Conservation (phyloP, 1,140 invertebrate species). For the Orussus abietinus region DNA sequence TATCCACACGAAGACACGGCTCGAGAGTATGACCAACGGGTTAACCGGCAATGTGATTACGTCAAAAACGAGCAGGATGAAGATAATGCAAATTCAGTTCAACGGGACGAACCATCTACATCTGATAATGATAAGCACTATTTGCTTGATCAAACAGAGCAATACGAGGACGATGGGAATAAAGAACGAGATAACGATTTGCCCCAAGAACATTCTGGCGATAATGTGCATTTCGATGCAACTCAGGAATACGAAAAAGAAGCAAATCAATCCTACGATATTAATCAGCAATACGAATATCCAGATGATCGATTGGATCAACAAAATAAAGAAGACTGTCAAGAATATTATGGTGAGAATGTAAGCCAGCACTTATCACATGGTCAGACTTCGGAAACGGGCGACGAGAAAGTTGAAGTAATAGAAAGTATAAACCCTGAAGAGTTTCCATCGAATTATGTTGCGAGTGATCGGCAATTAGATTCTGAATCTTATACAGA, state of each 20-base stretch:
- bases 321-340: slow-evolving; percentile 19
- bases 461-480: no score
- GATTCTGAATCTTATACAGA: neutral
- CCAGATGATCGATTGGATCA: slow-evolving; percentile 11
- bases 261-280: slow-evolving; percentile 16
- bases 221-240: neutral
- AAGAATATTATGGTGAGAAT: slow-evolving; percentile 23
- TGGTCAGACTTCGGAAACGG: neutral
- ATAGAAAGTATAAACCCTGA: neutral
- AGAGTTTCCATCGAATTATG: no score
- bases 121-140: no score
- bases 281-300: slow-evolving; percentile 14
- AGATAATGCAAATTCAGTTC: no score
- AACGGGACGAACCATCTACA: no score
- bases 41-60: no score
- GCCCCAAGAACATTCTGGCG: neutral
- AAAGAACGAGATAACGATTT: neutral
- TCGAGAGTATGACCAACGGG: no score
- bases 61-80: no score
- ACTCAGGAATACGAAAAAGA: slow-evolving; percentile 16
- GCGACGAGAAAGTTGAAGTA: slow-evolving; percentile 1
- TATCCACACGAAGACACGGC: no score
- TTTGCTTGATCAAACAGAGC: neutral
- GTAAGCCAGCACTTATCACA: slow-evolving; percentile 6
- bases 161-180: neutral